These are phyloP conservation scores for Tachuris rubrigastra DNA, from an alignment of 2,113 vertebrate species.

Conservation along the genomic window DNA sequence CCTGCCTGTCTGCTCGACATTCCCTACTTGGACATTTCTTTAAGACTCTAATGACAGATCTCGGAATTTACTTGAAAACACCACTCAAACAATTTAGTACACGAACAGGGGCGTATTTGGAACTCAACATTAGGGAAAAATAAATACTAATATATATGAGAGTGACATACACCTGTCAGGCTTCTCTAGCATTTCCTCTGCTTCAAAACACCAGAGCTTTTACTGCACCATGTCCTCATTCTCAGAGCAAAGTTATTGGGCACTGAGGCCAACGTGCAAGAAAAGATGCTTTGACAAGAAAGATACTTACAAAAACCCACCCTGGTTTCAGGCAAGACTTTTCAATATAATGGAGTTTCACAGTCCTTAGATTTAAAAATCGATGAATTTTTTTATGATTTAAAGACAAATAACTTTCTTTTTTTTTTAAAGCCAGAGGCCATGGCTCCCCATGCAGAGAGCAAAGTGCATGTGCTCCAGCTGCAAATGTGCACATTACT, in stretches of 20 bases:
- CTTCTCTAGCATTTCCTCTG: neutral
- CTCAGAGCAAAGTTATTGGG: neutral
- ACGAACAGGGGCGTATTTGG: neutral
- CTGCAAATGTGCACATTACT: accelerated
- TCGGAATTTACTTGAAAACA: neutral
- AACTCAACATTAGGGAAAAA: neutral
- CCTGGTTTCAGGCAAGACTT: neutral
- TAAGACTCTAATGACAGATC: neutral
- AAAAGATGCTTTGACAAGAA: neutral
- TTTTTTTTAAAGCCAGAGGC: neutral
- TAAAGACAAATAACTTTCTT: neutral
- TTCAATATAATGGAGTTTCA: neutral
- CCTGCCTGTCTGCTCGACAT: neutral
- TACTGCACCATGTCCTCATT: neutral
- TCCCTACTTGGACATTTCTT: neutral
- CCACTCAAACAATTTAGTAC: neutral
- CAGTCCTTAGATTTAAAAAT: neutral
- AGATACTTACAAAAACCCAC: neutral
- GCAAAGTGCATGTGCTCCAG: neutral
- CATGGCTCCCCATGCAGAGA: neutral
- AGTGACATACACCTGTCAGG: neutral
- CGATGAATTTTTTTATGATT: neutral
- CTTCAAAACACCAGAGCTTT: neutral
- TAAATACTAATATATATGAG: neutral
- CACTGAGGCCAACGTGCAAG: neutral